Evolutionary conservation across 53 echinoderm and acorn worm species (phyloP).

Genomic region (Antedon mediterranea): DNA sequence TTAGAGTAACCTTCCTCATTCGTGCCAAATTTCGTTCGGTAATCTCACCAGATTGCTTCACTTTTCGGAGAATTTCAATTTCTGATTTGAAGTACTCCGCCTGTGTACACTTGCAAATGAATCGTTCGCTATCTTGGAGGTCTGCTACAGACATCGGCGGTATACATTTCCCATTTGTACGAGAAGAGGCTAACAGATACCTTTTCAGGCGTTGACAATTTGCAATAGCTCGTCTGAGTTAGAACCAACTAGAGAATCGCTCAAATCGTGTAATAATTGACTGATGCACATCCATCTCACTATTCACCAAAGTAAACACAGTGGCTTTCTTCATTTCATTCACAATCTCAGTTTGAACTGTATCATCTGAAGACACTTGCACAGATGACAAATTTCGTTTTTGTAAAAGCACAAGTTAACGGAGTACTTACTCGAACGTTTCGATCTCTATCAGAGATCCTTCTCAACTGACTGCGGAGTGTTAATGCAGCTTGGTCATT

Average conservation of each 20-base stretch:
- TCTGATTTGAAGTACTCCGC: background rate
- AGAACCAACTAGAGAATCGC: background rate
- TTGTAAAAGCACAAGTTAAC: no score
- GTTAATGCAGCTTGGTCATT: no score
- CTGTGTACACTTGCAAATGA: background rate
- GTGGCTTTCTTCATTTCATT: background rate
- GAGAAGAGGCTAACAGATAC: background rate
- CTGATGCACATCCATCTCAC: no score
- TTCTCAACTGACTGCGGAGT: no score
- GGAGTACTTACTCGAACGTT: no score
- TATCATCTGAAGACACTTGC: no score
- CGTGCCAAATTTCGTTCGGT: background rate
- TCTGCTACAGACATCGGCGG: background rate
- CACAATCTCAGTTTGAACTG: no score
- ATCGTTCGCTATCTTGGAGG: background rate
- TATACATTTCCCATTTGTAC: background rate
- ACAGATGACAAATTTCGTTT: no score
- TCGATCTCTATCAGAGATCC: no score
- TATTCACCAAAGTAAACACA: no score
- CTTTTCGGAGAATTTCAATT: slow-evolving; percentile 4
- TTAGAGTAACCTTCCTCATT: background rate
- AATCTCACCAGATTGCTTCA: background rate
- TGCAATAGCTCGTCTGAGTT: background rate
- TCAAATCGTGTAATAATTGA: background rate
- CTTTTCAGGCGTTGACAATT: background rate